A percentile compares a stretch with the other conserved stretches of the same genome.
phyloP scores from a whole-genome alignment of 2,113 vertebrate species.

The Melierax canorus region DNA sequence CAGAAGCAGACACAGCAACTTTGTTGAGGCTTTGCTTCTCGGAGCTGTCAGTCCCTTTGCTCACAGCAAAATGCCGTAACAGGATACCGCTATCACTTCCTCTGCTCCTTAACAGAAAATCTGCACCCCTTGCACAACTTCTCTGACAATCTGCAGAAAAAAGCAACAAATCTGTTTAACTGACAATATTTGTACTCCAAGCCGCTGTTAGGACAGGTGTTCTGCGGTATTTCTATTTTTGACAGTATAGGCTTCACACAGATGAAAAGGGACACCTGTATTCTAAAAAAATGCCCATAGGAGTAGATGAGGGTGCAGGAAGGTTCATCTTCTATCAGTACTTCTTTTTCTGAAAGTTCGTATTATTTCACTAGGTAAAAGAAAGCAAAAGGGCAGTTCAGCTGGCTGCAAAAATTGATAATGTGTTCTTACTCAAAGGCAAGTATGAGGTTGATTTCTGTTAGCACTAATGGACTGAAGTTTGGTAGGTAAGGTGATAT shows the following conservation, averaged over 20 bases:
- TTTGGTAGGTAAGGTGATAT: neutral
- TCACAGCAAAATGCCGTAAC: neutral
- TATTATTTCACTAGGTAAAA: neutral
- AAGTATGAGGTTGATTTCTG: neutral
- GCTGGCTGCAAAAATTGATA: neutral
- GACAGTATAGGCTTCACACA: neutral
- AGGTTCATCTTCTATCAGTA: neutral
- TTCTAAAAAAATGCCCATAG: neutral
- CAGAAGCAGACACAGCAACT: neutral
- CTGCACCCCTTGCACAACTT: neutral
- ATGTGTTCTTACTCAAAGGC: fast-evolving
- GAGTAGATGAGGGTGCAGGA: neutral
- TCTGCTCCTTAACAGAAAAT: neutral
- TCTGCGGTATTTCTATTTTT: slow-evolving; percentile 49
- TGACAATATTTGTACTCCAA: neutral
- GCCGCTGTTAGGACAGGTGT: slow-evolving; percentile 49
- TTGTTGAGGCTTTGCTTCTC: neutral
- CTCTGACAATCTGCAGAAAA: neutral
- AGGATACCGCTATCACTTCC: neutral
- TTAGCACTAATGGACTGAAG: neutral
- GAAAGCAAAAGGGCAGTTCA: neutral
- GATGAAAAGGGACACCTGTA: slow-evolving; percentile 20
- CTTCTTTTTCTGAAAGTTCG: neutral
- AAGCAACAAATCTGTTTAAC: slow-evolving; percentile 21
- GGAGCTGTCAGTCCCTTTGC: neutral